These are phyloP conservation scores for Pungitius pungitius DNA, from an alignment of 2,113 vertebrate genomes.

Conservation along the genomic window DNA sequence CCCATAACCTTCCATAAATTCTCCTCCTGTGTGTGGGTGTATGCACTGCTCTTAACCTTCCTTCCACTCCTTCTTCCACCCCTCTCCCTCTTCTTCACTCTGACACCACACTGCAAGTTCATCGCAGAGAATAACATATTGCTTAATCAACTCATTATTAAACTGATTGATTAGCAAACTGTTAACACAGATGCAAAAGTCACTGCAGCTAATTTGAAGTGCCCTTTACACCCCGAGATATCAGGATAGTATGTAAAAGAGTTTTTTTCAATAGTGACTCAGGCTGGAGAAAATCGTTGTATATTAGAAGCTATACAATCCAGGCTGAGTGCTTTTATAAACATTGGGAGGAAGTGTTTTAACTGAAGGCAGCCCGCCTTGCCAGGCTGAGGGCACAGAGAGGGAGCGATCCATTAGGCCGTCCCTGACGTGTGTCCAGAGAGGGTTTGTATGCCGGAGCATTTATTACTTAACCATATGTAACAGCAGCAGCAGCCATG, in stretches of 20 bases:
- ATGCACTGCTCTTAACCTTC: constrained; percentile 51
- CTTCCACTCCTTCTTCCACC: constrained; percentile 34
- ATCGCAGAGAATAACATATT: constrained; percentile 58
- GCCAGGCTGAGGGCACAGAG: constrained; percentile 56
- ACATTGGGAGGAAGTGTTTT: constrained; percentile 76
- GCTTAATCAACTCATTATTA: constrained; percentile 48
- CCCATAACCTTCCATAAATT: constrained; percentile 71
- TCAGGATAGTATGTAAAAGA: constrained; percentile 40
- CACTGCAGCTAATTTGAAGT: constrained; percentile 50
- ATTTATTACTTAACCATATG: constrained; percentile 55
- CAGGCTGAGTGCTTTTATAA: constrained; percentile 75
- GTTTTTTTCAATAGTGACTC: constrained; percentile 47
- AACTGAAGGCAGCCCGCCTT: constrained; percentile 66
- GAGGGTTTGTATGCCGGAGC: constrained; percentile 21
- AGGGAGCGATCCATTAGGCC: constrained; percentile 60
- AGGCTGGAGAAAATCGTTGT: constrained; percentile 60
- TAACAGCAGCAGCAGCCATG: constrained; percentile 16
- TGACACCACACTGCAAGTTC: constrained; percentile 26
- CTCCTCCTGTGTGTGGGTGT: constrained; percentile 45
- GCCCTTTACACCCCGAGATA: constrained; percentile 48
- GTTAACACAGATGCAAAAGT: constrained; percentile 40
- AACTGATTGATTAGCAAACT: constrained; percentile 59
- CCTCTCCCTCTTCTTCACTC: constrained; percentile 3
- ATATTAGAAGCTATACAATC: constrained; percentile 72
- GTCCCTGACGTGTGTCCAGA: constrained; percentile 45